phyloP scores from a whole-genome alignment of 2,797 vertebrate genomes.

The Rhinichthys osculus region DNA sequence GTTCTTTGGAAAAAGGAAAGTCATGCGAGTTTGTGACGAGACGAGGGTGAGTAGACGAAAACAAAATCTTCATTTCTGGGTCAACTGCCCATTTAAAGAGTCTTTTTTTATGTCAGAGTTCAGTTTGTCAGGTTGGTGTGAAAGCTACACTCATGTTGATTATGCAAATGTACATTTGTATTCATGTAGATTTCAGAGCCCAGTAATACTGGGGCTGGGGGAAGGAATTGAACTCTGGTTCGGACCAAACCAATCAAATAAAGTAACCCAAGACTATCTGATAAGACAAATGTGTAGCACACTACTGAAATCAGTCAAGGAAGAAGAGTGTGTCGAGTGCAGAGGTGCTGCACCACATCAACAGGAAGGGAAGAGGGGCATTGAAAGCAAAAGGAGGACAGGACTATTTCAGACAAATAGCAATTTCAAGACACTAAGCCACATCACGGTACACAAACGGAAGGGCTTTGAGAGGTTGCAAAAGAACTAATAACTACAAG shows the following conservation, averaged over 20 bases:
- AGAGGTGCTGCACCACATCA: slow-evolving; percentile 24
- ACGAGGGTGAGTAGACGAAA: background rate
- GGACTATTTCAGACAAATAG: slow-evolving; percentile 33
- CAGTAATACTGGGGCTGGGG: background rate
- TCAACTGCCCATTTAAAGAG: slow-evolving; percentile 6
- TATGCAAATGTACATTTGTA: slow-evolving; percentile 14
- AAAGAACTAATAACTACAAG: slow-evolving; percentile 44
- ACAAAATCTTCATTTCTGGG: background rate
- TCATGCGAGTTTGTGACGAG: background rate
- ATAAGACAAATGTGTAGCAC: slow-evolving; percentile 3
- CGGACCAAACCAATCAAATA: background rate
- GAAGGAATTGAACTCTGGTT: background rate
- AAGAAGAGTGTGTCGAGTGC: slow-evolving; percentile 32
- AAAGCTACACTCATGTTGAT: background rate
- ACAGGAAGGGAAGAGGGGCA: background rate
- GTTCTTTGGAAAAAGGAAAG: background rate
- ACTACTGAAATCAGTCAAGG: slow-evolving; percentile 21
- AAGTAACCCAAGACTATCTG: background rate
- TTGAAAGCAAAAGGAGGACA: slow-evolving; percentile 36
- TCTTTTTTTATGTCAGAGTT: slow-evolving; percentile 20
- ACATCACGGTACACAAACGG: slow-evolving; percentile 50
- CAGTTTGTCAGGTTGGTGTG: slow-evolving; percentile 5
- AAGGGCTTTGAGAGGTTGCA: slow-evolving; percentile 35
- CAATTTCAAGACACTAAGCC: slow-evolving; percentile 42
- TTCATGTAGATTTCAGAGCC: background rate